A percentile compares a stretch with the other conserved stretches of the same genome.
These are phyloP conservation scores for Cyclura pinguis DNA, from an alignment of 2,797 vertebrate genomes.

Conservation along the genomic window DNA sequence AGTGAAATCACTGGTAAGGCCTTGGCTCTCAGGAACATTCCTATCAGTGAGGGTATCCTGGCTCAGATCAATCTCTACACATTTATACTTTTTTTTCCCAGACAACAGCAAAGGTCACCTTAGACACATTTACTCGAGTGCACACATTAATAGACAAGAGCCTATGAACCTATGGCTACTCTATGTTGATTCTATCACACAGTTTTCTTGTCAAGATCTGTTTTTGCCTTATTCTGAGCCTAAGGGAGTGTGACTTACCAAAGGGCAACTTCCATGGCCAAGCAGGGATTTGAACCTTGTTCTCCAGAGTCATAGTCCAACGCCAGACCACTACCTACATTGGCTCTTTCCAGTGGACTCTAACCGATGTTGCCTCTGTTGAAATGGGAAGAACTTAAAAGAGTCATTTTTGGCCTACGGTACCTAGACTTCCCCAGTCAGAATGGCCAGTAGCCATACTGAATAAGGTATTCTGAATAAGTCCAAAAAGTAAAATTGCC, in stretches of 20 bases:
- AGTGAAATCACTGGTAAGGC: not conserved
- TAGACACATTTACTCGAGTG: not conserved
- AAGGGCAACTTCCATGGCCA: no score
- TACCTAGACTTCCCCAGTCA: not conserved
- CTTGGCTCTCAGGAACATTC: not conserved
- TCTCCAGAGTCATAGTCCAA: no score
- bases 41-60: not conserved
- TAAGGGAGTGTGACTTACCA: no score
- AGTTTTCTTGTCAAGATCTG: no score
- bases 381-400: not conserved
- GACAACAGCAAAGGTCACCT: not conserved
- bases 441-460: no score
- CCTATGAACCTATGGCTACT: not conserved
- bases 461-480: no score
- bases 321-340: no score
- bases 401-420: not conserved
- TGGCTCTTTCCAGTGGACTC: no score
- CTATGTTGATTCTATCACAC: no score
- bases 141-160: not conserved
- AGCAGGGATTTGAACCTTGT: no score
- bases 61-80: not conserved
- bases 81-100: not conserved
- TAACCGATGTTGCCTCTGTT: not conserved
- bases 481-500: no score
- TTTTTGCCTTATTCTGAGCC: not conserved